phyloP scores from a whole-genome alignment of 2,113 vertebrate species.

The Seriola rivoliana region DNA sequence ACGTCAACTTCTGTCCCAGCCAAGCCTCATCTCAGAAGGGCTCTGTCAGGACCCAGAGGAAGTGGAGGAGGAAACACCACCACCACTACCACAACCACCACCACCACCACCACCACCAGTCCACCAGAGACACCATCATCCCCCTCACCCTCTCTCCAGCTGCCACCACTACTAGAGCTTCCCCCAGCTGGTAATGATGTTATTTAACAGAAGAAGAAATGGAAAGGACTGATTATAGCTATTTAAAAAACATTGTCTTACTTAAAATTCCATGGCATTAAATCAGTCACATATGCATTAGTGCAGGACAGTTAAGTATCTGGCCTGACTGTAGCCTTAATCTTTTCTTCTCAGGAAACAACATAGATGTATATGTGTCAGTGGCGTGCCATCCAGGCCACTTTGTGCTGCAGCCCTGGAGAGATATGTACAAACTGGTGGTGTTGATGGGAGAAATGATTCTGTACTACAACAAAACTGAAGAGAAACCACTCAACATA shows the following conservation, averaged over 20 bases:
- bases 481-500: conserved; percentile 84
- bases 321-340: too few relatives aligned
- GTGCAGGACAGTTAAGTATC: too few relatives aligned
- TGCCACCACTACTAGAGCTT: conserved; percentile 88
- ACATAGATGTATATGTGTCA: conserved; percentile 92
- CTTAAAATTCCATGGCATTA: too few relatives aligned
- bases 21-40: conserved; percentile 63
- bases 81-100: background rate
- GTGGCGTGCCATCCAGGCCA: conserved; percentile 97
- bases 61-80: conserved; percentile 24
- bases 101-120: conserved; percentile 2
- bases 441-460: conserved; percentile 98
- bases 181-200: conserved; percentile 80
- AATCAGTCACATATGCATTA: background rate
- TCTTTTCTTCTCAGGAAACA: conserved; percentile 64
- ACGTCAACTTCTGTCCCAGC: conserved; percentile 37
- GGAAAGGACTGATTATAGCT: background rate
- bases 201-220: background rate
- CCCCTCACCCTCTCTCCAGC: conserved; percentile 50
- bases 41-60: conserved; percentile 47
- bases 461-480: conserved; percentile 91
- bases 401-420: conserved; percentile 96
- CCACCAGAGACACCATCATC: conserved; percentile 42
- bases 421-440: conserved; percentile 94
- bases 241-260: background rate